Base-by-base conservation (phyloP, 2,888 invertebrate genomes). In the Platycheirus albimanus region DNA sequence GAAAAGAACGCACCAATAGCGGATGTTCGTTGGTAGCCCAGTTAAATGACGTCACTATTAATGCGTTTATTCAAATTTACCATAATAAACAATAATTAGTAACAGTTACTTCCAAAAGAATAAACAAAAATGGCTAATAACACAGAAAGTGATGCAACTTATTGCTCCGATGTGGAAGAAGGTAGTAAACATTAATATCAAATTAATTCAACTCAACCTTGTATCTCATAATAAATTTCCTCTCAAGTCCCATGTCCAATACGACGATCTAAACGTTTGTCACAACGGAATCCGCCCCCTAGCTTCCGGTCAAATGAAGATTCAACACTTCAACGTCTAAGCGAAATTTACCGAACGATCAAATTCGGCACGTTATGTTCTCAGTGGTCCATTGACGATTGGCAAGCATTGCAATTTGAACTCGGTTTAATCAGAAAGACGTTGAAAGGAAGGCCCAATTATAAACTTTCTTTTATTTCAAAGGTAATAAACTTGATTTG, bases 131-230 rank as follows among this genome's bases (percentile, higher is more conserved):
- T 83, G 83, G 64, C 63, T 13, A 20, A 15, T 6, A 7, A 30
- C 13, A 58, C 24, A 0, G 83, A 83, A 58, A 83, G 78, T 17
- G 78, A 83, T 58, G 69, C 13, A 33, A 83, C 83, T 13, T 83
- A 58, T 58, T 83, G 83, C 13, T 78, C 83, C 3, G 77, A 78
- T 17, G 56, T 30, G 4, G 77, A 78, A 58, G 69, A 70, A 58
- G 58, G 56, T 38, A 45, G 83, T 78, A 61, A 58, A 28, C 47
- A 17, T 38, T 43, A 6, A 17, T 10, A 6, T 11, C 8, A 1
- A 38, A 11, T 13, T 13, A 41, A 20, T 2, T 10, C 20, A 41
- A 38, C 10, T 8, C 0, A 13, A 56, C 1, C n/a, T 24, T 24
- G 3, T 24, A 4, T 24, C 6, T 24, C 24, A 24, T 6, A 24